Evolutionary conservation across 2,888 invertebrate genomes (phyloP).

Genomic region (Dryomyza anilis): DNA sequence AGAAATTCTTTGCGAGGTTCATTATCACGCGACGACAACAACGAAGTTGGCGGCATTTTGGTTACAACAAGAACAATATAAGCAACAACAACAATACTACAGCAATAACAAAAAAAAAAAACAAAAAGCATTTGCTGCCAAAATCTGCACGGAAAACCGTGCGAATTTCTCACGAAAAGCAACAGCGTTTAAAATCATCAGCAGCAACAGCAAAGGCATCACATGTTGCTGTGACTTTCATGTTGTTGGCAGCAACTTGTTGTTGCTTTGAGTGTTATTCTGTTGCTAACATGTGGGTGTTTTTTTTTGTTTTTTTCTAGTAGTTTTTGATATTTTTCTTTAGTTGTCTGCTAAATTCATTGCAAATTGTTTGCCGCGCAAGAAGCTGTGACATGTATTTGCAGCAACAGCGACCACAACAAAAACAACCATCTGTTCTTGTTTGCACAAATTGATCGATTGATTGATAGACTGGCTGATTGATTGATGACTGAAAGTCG

Average conservation of each 20-base stretch:
- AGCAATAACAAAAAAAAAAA: neutral
- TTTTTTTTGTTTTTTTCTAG: neutral
- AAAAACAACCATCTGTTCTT: neutral
- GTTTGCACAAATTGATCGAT: neutral
- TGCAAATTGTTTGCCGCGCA: neutral
- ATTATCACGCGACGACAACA: conserved; percentile 20
- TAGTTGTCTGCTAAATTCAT: neutral
- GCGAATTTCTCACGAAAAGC: conserved; percentile 40
- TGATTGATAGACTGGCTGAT: conserved; percentile 1
- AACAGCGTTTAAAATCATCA: no score
- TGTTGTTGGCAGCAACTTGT: conserved; percentile 14
- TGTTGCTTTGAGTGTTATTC: neutral
- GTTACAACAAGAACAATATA: neutral
- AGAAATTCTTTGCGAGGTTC: conserved; percentile 21
- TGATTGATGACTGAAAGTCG: conserved; percentile 11
- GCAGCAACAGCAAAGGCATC: neutral
- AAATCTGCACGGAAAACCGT: conserved; percentile 29
- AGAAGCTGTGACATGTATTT: neutral
- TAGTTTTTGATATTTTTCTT: neutral
- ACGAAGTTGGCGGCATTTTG: neutral
- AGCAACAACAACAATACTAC: neutral
- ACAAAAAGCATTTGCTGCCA: neutral
- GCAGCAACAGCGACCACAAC: conserved; percentile 6
- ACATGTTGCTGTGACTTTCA: neutral
- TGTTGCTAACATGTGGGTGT: neutral